Conservation (phyloP, 2,888 invertebrate species). For the Tineola bisselliella region DNA sequence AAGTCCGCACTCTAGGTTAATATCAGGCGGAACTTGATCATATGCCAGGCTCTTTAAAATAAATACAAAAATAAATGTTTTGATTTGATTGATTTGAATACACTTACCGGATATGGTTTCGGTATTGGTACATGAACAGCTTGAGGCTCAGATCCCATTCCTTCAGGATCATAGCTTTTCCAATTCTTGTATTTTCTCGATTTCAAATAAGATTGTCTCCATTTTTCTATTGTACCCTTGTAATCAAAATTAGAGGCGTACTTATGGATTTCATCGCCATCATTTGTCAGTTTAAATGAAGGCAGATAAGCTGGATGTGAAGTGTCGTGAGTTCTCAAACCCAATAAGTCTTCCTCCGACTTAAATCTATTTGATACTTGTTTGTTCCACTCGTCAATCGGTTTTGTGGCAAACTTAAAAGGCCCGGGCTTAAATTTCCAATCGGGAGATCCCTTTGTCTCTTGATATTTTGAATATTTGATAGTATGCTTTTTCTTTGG, state of each 20-base stretch:
- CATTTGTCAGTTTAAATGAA: slow-evolving; percentile 33
- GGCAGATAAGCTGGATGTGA: slow-evolving; percentile 47
- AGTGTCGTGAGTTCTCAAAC: slow-evolving; percentile 50
- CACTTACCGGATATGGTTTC: slow-evolving; percentile 57
- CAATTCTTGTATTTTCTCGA: slow-evolving; percentile 28
- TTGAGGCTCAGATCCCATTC: slow-evolving; percentile 44
- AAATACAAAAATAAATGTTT: too few species aligned
- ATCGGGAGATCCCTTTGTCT: slow-evolving; percentile 29
- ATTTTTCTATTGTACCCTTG: slow-evolving; percentile 49
- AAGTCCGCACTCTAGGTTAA: too few species aligned
- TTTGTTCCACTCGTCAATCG: slow-evolving; percentile 38
- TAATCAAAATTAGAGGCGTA: slow-evolving; percentile 39
- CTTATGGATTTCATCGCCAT: slow-evolving; percentile 19
- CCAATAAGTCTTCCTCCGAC: slow-evolving; percentile 56
- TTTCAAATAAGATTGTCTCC: slow-evolving; percentile 52
- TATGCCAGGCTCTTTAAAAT: too few species aligned
- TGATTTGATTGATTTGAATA: too few species aligned
- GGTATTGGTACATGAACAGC: slow-evolving; percentile 47
- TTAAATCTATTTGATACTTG: slow-evolving; percentile 42
- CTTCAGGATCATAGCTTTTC: slow-evolving; percentile 38
- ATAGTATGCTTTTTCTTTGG: slow-evolving; percentile 35
- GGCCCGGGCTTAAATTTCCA: slow-evolving; percentile 21
- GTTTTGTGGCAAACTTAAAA: slow-evolving; percentile 19
- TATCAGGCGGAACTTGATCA: too few species aligned
- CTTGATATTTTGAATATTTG: slow-evolving; percentile 32